Evolutionary conservation across 1,140 invertebrate species (phyloP), one percentile per base, ranked within the genome.

Genomic region (Centruroides sculpturatus): DNA sequence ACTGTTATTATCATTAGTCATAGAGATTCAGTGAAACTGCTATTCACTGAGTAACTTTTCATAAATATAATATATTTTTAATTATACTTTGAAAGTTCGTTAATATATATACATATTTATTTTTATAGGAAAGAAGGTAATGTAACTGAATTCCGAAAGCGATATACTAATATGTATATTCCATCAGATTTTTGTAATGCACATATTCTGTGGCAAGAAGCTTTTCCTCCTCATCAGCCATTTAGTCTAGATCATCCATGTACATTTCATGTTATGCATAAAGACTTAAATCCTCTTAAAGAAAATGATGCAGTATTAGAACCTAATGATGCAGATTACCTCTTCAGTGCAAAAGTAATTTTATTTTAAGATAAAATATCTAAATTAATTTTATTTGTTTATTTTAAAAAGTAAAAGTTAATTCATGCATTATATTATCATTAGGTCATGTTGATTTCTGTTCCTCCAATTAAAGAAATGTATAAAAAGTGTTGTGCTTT

Each of bases 181-280:
- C 93, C 93, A 48, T 95, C 91, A 47, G 93, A 97, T 70, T 96
- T 96, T 74, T 92, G 94, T 73, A 80, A 83, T 68, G 84, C 86
- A 46, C 80, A 83, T 65, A 86, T 91, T 62, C 79, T 83, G 63
- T 97, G 93, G 91, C 82, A 86, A 3, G 85, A 93, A 66, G 85
- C 89, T 0, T 94, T 96, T 73, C 89, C 89, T 23, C 80, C 89
- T 1, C 81, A 89, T 66, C 80, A 83, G 68, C 86, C 90, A 54
- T 88, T 93, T 69, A 81, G 83, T 35, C 75, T 95, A 10, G 87
- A 88, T 67, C 86, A 86, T 67, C 82, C 86, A 0, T 90, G 89
- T 70, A 80, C 80, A 52, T 95, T 93, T 74, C 89, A 95, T 71
- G 83, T 96, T 23, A 85, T 93, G 82, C 83, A 85, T 68, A 93